These are phyloP conservation scores for Nephrotoma guestfalica DNA, from an alignment of 2,888 invertebrate species.

Conservation along the genomic window DNA sequence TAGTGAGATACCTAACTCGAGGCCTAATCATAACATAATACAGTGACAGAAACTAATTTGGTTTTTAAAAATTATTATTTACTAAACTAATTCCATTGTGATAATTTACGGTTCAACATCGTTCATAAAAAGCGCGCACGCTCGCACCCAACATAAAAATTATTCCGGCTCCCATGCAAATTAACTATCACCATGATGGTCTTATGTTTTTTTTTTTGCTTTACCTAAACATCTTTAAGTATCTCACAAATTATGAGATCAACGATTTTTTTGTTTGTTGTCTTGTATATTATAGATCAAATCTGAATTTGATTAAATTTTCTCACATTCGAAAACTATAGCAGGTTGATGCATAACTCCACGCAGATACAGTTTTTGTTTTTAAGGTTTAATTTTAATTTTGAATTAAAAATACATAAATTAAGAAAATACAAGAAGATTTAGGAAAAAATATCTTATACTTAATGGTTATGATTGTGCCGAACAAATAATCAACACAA, in stretches of 20 bases:
- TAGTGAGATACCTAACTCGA: too few species aligned
- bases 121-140: background rate
- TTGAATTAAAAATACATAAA: background rate
- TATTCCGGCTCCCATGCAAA: background rate
- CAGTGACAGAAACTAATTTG: too few species aligned
- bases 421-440: background rate
- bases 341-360: background rate
- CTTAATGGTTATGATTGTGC: background rate
- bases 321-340: background rate
- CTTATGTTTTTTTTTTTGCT: background rate
- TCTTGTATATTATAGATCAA: background rate
- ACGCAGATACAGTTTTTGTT: background rate
- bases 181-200: background rate
- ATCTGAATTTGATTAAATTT: background rate
- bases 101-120: background rate
- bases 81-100: background rate
- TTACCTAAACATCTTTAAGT: background rate
- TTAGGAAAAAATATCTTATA: background rate
- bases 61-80: too few species aligned
- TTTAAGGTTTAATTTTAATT: background rate
- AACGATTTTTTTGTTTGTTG: background rate
- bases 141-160: background rate
- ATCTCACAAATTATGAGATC: background rate
- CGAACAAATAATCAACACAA: background rate
- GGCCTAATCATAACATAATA: too few species aligned